Evolutionary conservation across 2,888 invertebrate genomes (phyloP).

Genomic region (Rhyacophila evoluta): DNA sequence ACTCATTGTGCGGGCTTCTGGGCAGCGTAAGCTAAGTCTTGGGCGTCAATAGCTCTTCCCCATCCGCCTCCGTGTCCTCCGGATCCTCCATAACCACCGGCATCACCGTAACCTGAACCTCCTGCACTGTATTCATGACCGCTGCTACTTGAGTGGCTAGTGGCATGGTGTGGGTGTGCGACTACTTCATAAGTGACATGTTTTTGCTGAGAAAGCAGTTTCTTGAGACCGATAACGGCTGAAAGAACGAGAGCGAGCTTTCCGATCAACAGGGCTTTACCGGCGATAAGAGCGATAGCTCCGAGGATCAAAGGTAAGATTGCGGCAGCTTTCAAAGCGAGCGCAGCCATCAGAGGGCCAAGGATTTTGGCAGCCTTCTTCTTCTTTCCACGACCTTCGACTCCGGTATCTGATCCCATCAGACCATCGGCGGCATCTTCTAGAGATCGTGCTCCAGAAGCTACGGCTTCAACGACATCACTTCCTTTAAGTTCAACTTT

Average conservation of each 20-base stretch:
- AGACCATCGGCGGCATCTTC: slow-evolving; percentile 78
- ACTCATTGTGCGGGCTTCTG: slow-evolving; percentile 74
- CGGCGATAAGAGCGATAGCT: slow-evolving; percentile 86
- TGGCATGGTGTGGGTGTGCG: slow-evolving; percentile 84
- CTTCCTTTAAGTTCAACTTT: slow-evolving; percentile 88
- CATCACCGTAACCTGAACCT: slow-evolving; percentile 70
- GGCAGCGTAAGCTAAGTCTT: slow-evolving; percentile 83
- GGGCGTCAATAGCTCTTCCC: slow-evolving; percentile 82
- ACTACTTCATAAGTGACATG: slow-evolving; percentile 91
- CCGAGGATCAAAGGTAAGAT: slow-evolving; percentile 83
- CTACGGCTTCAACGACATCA: slow-evolving; percentile 84
- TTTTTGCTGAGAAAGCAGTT: slow-evolving; percentile 83
- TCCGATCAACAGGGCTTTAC: slow-evolving; percentile 86
- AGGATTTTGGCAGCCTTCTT: slow-evolving; percentile 84
- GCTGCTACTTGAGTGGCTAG: slow-evolving; percentile 76
- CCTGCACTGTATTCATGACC: slow-evolving; percentile 73
- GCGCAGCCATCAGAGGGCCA: slow-evolving; percentile 80
- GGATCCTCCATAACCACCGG: slow-evolving; percentile 66
- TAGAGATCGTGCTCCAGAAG: slow-evolving; percentile 83
- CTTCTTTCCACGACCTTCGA: slow-evolving; percentile 80
- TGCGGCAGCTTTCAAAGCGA: slow-evolving; percentile 84
- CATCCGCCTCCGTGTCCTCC: slow-evolving; percentile 73
- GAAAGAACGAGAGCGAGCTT: slow-evolving; percentile 87
- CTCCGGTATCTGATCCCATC: slow-evolving; percentile 72
- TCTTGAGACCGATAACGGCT: slow-evolving; percentile 86